Evolutionary conservation across 2,797 vertebrate species (phyloP).

Genomic region (Tapirus indicus): DNA sequence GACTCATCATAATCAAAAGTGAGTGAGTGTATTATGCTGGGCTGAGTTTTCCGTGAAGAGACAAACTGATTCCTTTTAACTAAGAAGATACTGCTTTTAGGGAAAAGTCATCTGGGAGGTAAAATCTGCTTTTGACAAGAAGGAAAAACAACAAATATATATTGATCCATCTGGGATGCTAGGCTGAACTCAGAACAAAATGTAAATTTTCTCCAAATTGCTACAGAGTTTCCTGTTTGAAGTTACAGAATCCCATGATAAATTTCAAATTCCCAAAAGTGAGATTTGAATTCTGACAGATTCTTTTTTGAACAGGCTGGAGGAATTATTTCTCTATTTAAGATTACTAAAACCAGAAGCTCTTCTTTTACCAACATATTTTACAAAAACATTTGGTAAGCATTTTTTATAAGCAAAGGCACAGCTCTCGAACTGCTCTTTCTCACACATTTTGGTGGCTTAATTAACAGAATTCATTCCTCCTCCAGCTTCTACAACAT

Average conservation of each 20-base stretch:
- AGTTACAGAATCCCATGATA: not conserved
- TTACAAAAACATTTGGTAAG: conserved; percentile 33
- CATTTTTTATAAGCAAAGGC: not conserved
- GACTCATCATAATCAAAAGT: not conserved
- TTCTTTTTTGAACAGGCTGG: not conserved
- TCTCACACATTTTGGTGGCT: not conserved
- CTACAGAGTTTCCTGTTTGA: not conserved
- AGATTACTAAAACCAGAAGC: not conserved
- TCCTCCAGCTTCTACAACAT: not conserved
- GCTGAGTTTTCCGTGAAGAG: not conserved
- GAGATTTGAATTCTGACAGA: not conserved
- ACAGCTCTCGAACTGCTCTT: not conserved
- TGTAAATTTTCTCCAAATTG: not conserved
- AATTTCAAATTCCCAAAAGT: not conserved
- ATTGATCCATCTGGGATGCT: not conserved
- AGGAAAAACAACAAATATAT: not conserved
- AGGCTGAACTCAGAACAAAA: not conserved
- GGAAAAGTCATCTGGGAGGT: not conserved
- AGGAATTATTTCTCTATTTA: conserved; percentile 39
- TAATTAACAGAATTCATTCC: not conserved
- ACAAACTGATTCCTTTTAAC: not conserved
- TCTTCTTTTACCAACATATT: conserved; percentile 15
- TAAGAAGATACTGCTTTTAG: not conserved
- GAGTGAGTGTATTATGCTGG: not conserved
- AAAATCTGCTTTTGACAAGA: conserved; percentile 29